Percentiles rank a stretch among this genome's conserved stretches.
phyloP scores from a whole-genome alignment of 1,140 invertebrate genomes.

The Uloborus diversus region DNA sequence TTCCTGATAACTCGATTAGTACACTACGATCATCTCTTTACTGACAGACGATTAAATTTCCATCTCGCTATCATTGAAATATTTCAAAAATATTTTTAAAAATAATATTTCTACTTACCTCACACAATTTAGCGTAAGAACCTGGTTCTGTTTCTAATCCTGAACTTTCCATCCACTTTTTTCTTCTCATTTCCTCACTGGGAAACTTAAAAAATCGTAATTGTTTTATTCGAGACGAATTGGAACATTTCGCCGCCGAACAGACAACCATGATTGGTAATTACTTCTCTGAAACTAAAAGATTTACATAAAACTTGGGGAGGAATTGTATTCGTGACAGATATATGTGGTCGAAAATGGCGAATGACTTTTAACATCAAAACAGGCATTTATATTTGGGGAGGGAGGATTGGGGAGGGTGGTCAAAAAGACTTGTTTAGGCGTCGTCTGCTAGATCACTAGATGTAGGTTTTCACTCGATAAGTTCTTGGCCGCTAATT shows the following conservation, averaged over 20 bases:
- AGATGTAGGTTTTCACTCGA: too few relatives aligned
- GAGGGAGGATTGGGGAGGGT: too few relatives aligned
- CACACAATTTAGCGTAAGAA: conserved; percentile 36
- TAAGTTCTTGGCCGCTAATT: too few relatives aligned
- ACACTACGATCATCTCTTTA: too few relatives aligned
- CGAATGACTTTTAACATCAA: background rate
- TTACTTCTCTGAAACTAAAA: background rate
- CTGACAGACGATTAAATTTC: background rate
- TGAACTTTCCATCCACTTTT: conserved; percentile 37
- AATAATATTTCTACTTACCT: conserved; percentile 16
- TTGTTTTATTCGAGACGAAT: conserved; percentile 44
- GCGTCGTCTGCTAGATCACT: too few relatives aligned
- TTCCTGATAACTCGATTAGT: too few relatives aligned
- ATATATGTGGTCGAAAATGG: conserved; percentile 12
- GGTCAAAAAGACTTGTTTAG: too few relatives aligned
- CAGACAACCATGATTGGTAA: conserved; percentile 32
- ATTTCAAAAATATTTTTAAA: background rate
- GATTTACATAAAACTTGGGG: background rate
- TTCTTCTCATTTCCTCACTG: conserved; percentile 34
- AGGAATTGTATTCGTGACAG: too few relatives aligned
- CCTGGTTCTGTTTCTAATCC: conserved; percentile 31
- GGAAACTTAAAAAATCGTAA: conserved; percentile 51
- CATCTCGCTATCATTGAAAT: background rate
- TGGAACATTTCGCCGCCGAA: conserved; percentile 40
- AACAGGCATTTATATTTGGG: too few relatives aligned